Percentiles rank a stretch among this genome's conserved stretches.
phyloP scores from a whole-genome alignment of 2,113 vertebrate species.

The Ictalurus punctatus region DNA sequence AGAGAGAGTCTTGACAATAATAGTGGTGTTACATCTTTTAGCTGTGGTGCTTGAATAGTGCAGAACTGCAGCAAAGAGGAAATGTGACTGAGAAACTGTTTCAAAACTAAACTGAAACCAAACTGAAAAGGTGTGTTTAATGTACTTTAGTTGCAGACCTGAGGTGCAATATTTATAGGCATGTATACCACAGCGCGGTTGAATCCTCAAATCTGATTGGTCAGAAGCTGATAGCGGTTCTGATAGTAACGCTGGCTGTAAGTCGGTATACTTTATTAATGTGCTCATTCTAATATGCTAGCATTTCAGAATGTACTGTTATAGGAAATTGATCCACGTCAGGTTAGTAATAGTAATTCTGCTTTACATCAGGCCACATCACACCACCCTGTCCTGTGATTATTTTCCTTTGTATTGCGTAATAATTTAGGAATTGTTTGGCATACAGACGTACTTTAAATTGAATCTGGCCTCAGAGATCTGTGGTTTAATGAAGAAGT shows the following conservation, averaged over 20 bases:
- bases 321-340: neutral
- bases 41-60: neutral
- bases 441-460: neutral
- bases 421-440: neutral
- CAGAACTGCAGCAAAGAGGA: constrained; percentile 31
- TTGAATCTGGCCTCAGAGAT: neutral
- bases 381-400: neutral
- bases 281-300: neutral
- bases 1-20: neutral
- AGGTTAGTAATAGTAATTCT: neutral
- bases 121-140: neutral
- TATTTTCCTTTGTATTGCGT: neutral
- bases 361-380: neutral
- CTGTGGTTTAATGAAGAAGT: neutral
- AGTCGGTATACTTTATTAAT: neutral
- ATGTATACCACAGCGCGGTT: neutral
- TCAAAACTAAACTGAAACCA: constrained; percentile 35
- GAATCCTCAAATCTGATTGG: neutral
- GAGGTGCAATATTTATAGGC: neutral
- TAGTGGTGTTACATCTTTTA: neutral
- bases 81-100: constrained; percentile 29
- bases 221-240: neutral
- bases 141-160: neutral
- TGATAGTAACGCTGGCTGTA: neutral
- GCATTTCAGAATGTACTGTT: neutral